Conservation (phyloP, 1,140 invertebrate genomes). For the Bombus confusus region DNA sequence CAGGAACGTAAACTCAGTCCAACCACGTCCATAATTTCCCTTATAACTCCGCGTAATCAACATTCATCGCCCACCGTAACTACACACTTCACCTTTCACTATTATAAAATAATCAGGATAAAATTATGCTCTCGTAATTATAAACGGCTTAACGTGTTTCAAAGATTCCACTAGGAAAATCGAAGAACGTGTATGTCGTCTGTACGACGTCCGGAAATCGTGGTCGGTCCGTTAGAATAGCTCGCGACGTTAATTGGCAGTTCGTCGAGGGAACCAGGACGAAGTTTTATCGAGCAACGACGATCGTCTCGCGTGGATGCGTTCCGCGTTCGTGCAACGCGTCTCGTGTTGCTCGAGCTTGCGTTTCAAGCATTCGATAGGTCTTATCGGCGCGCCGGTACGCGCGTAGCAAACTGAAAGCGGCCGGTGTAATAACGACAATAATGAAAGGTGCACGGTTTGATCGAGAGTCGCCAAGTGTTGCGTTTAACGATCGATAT, state of each 20-base stretch:
- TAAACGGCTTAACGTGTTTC: neutral
- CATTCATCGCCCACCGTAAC: neutral
- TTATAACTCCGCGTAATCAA: neutral
- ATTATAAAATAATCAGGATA: neutral
- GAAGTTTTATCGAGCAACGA: conserved; percentile 7
- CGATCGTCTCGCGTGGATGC: conserved; percentile 48
- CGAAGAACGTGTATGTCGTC: no score
- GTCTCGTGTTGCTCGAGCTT: neutral
- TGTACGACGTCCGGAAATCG: neutral
- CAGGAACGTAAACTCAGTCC: neutral
- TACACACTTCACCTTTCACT: neutral
- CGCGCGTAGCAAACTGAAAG: conserved; percentile 60
- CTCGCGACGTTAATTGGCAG: conserved; percentile 37
- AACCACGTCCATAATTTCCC: neutral
- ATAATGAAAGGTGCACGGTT: conserved; percentile 55
- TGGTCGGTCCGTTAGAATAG: neutral
- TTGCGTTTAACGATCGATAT: conserved; percentile 55
- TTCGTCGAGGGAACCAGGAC: conserved; percentile 11
- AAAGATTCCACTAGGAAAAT: no score
- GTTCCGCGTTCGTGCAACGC: conserved; percentile 47
- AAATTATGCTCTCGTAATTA: neutral
- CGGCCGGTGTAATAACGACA: conserved; percentile 52
- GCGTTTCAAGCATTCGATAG: conserved; percentile 39
- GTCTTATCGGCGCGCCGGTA: conserved; percentile 48
- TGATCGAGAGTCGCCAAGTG: conserved; percentile 22